Evolutionary conservation across 2,888 invertebrate genomes (phyloP), one percentile per base, ranked within the genome.

Genomic region (Calliscelio sp.): DNA sequence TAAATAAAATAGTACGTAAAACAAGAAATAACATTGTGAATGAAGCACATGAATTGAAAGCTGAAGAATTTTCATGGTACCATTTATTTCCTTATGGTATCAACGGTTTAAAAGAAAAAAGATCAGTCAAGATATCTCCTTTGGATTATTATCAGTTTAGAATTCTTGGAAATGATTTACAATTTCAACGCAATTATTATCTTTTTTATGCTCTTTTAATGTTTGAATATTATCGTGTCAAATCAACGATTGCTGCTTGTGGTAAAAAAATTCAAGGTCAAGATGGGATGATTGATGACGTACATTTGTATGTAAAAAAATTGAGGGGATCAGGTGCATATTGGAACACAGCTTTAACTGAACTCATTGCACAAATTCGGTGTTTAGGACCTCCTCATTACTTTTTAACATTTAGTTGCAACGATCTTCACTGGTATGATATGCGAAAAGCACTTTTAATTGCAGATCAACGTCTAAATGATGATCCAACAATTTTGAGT

Each of bases 291-390:
- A 74, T 89, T 2, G 85, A 88, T 51, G 85, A 88, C 65, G 7
- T 89, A n/a, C 91, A 91, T 68, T 85, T 92, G 0, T 89, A 87
- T 20, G 88, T 91, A 88, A 79, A 87, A 77, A 91, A 88, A 71
- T 82, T 92, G 8, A 59, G 91, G 87, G 90, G 90, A 18, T 84
- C 86, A 14, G 71, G 61, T 35, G 77, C 83, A 5, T 86, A 87
- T 61, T 92, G 90, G 90, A 32, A 32, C 10, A 7, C 32, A 32
- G 32, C 32, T 7, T 10, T 32, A 5, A 7, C 59, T 16, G 89
- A 92, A 73, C 59, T 92, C 0, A 88, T 89, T 78, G 90, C 91
- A 0, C 89, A 89, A 87, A 89, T 92, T 0, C 71, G 88, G 63
- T 89, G 46, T 86, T 53, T 92, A 8, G 91, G 90, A 2, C 87